Evolutionary conservation across 2,888 invertebrate genomes (phyloP).

Genomic region (Melipona bicolor): DNA sequence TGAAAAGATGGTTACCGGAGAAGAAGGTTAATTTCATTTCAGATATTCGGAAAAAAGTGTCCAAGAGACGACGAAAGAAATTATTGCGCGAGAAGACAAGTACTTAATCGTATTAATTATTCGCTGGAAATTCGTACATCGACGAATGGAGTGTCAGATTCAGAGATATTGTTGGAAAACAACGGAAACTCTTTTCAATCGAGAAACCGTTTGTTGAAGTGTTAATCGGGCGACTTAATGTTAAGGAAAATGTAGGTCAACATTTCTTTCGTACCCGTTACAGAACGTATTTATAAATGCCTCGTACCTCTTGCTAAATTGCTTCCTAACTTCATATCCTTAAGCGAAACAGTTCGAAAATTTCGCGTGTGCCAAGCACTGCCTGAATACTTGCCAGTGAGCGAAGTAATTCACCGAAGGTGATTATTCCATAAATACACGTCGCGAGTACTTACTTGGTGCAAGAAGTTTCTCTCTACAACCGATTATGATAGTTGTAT

Average conservation of each 20-base stretch:
- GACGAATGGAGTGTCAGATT: not conserved
- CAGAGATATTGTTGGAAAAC: not conserved
- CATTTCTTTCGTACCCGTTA: constrained; percentile 23
- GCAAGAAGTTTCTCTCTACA: constrained; percentile 6
- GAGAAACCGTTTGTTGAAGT: not conserved
- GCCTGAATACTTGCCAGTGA: constrained; percentile 33
- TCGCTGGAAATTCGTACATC: not conserved
- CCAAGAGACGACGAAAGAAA: too few species aligned
- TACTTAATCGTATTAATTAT: not conserved
- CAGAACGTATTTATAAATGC: constrained; percentile 27
- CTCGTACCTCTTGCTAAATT: constrained; percentile 31
- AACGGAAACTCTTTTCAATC: not conserved
- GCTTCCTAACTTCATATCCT: constrained; percentile 36
- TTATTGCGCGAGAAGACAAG: not conserved
- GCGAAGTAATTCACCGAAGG: constrained; percentile 45
- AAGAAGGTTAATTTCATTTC: too few species aligned
- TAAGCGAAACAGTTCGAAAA: constrained; percentile 42
- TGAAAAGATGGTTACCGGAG: too few species aligned
- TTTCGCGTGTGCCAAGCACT: constrained; percentile 34
- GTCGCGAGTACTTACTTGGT: constrained; percentile 3
- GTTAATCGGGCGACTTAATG: constrained; percentile 5
- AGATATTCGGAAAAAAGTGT: too few species aligned
- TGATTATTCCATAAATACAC: constrained; percentile 55
- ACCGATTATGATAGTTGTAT: constrained; percentile 16
- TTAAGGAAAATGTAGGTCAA: constrained; percentile 34